phyloP scores from a whole-genome alignment of 2,797 vertebrate genomes.

The Rhinatrema bivittatum region DNA sequence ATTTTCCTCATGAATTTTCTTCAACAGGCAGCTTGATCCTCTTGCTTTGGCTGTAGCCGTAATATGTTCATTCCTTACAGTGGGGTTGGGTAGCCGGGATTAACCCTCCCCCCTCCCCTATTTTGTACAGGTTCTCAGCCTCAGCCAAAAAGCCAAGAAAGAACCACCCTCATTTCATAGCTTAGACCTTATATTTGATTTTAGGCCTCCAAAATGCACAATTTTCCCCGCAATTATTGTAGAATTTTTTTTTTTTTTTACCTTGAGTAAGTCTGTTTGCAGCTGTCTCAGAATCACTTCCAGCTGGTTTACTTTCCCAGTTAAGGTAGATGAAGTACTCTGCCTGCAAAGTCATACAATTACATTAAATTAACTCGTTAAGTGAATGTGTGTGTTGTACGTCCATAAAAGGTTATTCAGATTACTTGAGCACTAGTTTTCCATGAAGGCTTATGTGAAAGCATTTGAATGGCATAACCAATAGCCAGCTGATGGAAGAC shows the following conservation, averaged over 20 bases:
- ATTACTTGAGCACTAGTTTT: neutral
- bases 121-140: no score
- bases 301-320: conserved; percentile 93
- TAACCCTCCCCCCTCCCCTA: no score
- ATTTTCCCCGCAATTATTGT: no score
- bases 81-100: no score
- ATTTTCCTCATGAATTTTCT: no score
- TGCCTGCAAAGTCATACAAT: conserved; percentile 39
- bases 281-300: conserved; percentile 90
- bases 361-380: conserved; percentile 2
- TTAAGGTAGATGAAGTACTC: conserved; percentile 73
- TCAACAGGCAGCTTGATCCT: no score
- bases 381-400: neutral
- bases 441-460: neutral
- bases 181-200: no score
- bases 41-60: no score
- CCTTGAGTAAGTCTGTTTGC: conserved; percentile 89
- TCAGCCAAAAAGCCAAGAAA: no score
- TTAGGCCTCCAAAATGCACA: no score
- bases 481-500: neutral
- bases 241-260: conserved; percentile 23
- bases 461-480: neutral
- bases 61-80: no score
- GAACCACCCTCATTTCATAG: no score
- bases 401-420: neutral